Percentiles rank a stretch among this genome's conserved stretches.
Evolutionary conservation across 2,797 vertebrate species (phyloP).

Genomic region (Sebastes elongatus): DNA sequence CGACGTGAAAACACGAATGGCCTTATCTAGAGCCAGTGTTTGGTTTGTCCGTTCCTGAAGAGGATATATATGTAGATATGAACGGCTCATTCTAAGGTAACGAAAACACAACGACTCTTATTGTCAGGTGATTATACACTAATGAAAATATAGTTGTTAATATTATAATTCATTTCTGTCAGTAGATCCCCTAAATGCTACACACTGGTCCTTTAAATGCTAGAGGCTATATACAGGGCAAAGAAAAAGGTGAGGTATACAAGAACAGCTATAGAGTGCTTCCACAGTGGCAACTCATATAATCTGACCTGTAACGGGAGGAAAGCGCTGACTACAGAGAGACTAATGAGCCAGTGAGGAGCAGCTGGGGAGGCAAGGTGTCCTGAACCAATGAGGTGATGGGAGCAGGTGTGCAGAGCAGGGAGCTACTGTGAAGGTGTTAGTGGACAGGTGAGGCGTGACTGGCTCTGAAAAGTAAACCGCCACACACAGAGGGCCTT

Average conservation of each 20-base stretch:
- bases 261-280: neutral
- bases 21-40: too few species aligned
- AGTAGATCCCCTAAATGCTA: too few species aligned
- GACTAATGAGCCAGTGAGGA: slow-evolving; percentile 1
- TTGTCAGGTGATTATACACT: too few species aligned
- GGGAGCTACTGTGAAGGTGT: neutral
- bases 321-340: neutral
- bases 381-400: neutral
- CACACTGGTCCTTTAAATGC: too few species aligned
- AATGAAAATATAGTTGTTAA: too few species aligned
- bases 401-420: slow-evolving; percentile 2
- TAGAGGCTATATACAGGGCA: neutral
- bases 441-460: slow-evolving; percentile 9
- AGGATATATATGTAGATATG: too few species aligned
- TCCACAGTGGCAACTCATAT: neutral
- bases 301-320: neutral
- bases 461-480: slow-evolving; percentile 1
- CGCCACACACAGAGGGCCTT: neutral
- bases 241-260: neutral
- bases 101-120: too few species aligned
- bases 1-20: accelerated
- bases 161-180: too few species aligned
- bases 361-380: neutral
- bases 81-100: too few species aligned
- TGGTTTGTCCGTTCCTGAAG: too few species aligned